Base-by-base conservation (phyloP, 2,888 invertebrate species). In the Tridacna gigas region DNA sequence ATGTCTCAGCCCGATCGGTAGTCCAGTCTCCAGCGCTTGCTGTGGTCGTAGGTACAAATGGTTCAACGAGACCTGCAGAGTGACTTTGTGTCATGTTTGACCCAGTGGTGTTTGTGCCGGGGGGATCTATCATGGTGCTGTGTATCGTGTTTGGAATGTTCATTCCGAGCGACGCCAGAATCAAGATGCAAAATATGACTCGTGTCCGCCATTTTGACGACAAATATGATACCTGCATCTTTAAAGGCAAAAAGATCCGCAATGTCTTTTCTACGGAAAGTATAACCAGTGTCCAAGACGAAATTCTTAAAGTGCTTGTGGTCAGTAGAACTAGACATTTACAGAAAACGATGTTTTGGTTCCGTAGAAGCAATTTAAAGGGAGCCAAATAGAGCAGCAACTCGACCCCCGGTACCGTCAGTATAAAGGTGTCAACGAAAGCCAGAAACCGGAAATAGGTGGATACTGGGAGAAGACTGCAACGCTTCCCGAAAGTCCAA, bases 401-500 rank as follows among this genome's bases (percentile, higher is more conserved):
- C 18, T 37, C 56, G 28, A 69, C 67, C 5, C 77, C 77, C 0
- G 67, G 67, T 37, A 77, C 60, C 1, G 65, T 7, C 22, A 77
- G 69, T 22, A 47, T 69, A 26, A 56, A 77, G 18, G 67, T 66
- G 51, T 77, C 77, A 12, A 56, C 28, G 20, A 56, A n/a, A 25
- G 77, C 77, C n/a, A 77, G 22, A 28, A 77, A 56, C 20, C 69
- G 51, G 69, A 77, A 69, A 18, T 66, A 77, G 15, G 51, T 28
- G 20, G 51, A 66, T 25, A 66, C 66, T 7, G 77, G 37, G 26
- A 77, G 51, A 5, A 18, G n/a, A 18, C 69, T 25, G 25, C 77
- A 77, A 11, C 66, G 67, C 9, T 56, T 77, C 20, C 77, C 77
- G 22, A 28, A 67, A 20, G 67, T 77, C 77, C 77, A 77, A 1